phyloP scores from a whole-genome alignment of 2,797 vertebrate species.

The Carcharodon carcharias region DNA sequence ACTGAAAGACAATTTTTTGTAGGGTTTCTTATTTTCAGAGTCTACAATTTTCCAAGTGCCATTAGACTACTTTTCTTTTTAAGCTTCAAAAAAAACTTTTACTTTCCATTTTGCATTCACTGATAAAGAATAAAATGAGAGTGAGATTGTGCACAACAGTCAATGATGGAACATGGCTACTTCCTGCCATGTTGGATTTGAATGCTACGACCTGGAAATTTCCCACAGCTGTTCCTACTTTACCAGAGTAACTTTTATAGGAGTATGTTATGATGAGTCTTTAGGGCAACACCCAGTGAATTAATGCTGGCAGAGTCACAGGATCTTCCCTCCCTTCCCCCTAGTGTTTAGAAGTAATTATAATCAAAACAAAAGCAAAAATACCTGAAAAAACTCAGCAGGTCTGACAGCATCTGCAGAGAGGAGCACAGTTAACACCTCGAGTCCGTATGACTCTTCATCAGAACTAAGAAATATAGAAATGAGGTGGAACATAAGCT shows the following conservation, averaged over 20 bases:
- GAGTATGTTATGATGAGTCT: too few relatives aligned
- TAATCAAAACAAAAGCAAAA: neutral
- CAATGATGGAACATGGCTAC: neutral
- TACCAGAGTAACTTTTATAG: neutral
- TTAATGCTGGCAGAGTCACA: neutral
- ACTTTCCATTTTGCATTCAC: neutral
- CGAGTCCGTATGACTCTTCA: too few relatives aligned
- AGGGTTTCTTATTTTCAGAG: neutral
- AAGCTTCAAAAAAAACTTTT: neutral
- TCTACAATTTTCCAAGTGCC: neutral
- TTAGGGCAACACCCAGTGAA: neutral
- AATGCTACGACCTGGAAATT: neutral
- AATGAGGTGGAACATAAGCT: too few relatives aligned
- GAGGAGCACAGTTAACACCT: too few relatives aligned
- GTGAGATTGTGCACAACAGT: neutral
- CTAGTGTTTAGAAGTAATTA: neutral
- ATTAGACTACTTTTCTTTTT: neutral
- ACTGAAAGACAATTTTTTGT: neutral
- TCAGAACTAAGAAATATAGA: too few relatives aligned
- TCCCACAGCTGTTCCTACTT: neutral
- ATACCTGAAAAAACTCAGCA: too few relatives aligned
- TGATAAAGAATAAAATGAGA: neutral
- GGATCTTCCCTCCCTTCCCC: neutral
- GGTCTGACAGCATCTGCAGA: too few relatives aligned
- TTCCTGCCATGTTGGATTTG: neutral